These are phyloP conservation scores for Ennomos erosarius DNA, from an alignment of 2,888 invertebrate species.

Conservation along the genomic window DNA sequence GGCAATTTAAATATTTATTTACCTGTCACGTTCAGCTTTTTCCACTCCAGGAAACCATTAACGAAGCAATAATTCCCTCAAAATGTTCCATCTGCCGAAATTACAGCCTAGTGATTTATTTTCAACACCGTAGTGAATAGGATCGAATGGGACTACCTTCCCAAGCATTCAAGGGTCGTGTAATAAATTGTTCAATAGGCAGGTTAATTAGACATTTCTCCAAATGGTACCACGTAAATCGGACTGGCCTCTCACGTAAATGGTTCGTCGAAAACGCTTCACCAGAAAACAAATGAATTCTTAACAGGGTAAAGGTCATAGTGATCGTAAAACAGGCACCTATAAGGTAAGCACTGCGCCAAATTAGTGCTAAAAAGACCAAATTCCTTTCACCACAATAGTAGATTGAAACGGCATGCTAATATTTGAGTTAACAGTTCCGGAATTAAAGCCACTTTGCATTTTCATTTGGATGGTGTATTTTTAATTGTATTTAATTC, in stretches of 20 bases:
- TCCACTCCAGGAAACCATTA: conserved; percentile 34
- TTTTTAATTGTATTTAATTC: conserved; percentile 40
- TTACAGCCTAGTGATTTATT: conserved; percentile 62
- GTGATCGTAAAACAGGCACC: conserved; percentile 42
- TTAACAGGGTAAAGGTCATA: conserved; percentile 51
- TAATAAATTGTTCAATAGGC: conserved; percentile 77
- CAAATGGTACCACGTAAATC: conserved; percentile 69
- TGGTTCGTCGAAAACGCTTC: conserved; percentile 55
- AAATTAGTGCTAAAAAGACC: conserved; percentile 43
- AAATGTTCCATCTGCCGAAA: conserved; percentile 48
- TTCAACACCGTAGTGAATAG: conserved; percentile 66
- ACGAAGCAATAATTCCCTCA: conserved; percentile 40
- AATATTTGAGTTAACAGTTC: conserved; percentile 30
- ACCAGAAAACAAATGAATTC: conserved; percentile 62
- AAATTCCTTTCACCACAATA: conserved; percentile 28
- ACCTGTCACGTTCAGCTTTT: conserved; percentile 26
- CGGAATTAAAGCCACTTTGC: conserved; percentile 35
- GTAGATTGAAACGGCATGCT: conserved; percentile 26
- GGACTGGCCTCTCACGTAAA: conserved; percentile 58
- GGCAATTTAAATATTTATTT: conserved; percentile 16
- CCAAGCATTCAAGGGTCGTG: conserved; percentile 61
- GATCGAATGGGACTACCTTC: conserved; percentile 64
- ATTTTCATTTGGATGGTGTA: conserved; percentile 28
- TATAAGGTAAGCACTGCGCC: conserved; percentile 34
- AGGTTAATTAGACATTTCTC: conserved; percentile 79